phyloP scores from a whole-genome alignment of 2,113 vertebrate genomes.

The Tenrec ecaudatus region DNA sequence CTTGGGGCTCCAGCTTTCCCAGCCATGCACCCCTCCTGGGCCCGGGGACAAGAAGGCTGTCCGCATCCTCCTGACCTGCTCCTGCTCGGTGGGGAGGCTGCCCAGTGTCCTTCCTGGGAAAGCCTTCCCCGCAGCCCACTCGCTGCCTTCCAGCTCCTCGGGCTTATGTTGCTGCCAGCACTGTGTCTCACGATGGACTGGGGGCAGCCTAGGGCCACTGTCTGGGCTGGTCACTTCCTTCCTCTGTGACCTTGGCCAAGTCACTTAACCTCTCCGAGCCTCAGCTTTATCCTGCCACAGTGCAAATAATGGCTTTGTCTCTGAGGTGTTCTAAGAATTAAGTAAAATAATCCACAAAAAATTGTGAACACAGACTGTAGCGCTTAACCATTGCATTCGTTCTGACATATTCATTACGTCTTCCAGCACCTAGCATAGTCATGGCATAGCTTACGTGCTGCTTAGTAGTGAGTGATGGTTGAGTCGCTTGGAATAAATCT shows the following conservation, averaged over 20 bases:
- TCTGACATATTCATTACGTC: neutral
- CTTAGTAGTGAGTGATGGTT: slow-evolving; percentile 25
- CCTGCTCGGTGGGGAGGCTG: neutral
- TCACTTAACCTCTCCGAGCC: neutral
- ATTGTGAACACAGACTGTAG: neutral
- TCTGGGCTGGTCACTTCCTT: neutral
- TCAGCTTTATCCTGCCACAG: neutral
- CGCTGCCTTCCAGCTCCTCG: neutral
- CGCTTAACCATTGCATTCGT: neutral
- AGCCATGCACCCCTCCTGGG: neutral
- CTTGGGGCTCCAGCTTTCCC: neutral
- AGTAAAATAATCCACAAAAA: neutral
- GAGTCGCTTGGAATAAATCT: slow-evolving; percentile 5
- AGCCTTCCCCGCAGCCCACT: neutral
- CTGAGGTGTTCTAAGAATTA: neutral
- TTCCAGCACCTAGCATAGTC: neutral
- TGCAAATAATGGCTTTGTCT: neutral
- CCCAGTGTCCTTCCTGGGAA: neutral
- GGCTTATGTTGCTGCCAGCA: neutral
- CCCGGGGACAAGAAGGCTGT: neutral
- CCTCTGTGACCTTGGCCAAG: neutral
- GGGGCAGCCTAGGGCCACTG: neutral
- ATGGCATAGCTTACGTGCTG: neutral
- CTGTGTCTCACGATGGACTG: neutral
- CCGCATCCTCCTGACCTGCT: neutral